Base-by-base conservation (phyloP, 2,113 vertebrate species). In the Rhynchomys soricoides region DNA sequence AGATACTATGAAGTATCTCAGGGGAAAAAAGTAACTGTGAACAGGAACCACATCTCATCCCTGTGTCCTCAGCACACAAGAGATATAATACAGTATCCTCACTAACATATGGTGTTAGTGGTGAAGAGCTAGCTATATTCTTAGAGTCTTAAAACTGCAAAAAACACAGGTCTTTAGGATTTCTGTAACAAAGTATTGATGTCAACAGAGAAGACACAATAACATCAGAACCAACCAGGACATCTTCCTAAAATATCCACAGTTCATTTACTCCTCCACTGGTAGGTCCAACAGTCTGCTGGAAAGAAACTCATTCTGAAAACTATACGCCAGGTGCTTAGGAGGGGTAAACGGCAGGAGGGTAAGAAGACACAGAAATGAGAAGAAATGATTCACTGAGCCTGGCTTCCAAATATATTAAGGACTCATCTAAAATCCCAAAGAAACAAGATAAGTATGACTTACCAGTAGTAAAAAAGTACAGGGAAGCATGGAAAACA, bases 391-490 rank as follows among this genome's bases (percentile, higher is more conserved):
- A 86, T 81, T 90, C 40, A 92, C 40, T 78, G 40, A 74, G 75
- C 45, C 77, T 16, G 52, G 8, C 43, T 50, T 93, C 31, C 55
- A 90, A 95, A 68, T 68, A 95, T n/a, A 90, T 6, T 64, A 95
- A 96, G 15, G 86, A 86, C 34, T 85, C 19, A 94, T 97, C 79
- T 85, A 26, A 70, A 85, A 64, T 88, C 97, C 89, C 26, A 95
- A 13, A 74, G 40, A 78, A 93, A 86, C 11, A 40, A 40, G 95
- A 96, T 62, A 81, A 89, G 7, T 92, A 26, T 98, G 90, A 99
- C 98, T 99, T 98, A 99, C 98, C 98, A 98, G 97, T 96, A 91
- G 86, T 98, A 98, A 98, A 97, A 82, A 94, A 97, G 98, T 95
- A 96, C 98, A 97, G 94, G 87, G 97, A 98, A 98, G 98, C 99